Percentiles rank a stretch among this genome's conserved stretches.
Conservation (phyloP, 2,797 vertebrate species). For the Momotus momota region DNA sequence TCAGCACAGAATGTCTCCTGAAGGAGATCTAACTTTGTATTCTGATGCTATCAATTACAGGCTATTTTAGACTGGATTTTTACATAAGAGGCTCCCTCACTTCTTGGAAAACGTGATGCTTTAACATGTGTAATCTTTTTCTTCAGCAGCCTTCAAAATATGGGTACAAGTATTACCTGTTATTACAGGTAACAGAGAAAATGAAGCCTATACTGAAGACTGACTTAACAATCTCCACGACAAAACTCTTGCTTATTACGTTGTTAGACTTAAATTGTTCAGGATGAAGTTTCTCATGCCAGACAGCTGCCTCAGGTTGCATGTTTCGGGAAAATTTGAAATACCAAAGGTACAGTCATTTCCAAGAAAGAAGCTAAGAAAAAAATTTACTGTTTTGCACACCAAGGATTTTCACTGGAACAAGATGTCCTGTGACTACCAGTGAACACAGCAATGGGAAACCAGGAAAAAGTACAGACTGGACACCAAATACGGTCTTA, state of each 20-base stretch:
- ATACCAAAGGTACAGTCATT: neutral
- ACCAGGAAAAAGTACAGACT: neutral
- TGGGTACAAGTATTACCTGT: neutral
- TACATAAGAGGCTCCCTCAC: neutral
- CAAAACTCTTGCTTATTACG: neutral
- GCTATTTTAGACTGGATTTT: neutral
- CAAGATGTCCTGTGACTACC: neutral
- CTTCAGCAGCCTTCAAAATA: slow-evolving; percentile 1
- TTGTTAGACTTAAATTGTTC: slow-evolving; percentile 4
- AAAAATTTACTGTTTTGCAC: neutral
- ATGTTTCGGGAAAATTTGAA: neutral
- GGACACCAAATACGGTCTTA: neutral
- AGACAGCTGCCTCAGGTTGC: neutral
- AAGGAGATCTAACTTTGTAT: neutral
- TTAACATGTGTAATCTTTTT: neutral
- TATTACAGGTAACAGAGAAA: neutral
- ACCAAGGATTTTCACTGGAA: neutral
- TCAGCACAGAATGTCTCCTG: neutral
- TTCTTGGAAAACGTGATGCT: neutral
- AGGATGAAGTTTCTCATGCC: neutral
- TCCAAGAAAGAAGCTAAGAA: neutral
- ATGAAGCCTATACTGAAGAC: neutral
- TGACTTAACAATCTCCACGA: neutral
- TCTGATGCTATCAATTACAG: slow-evolving; percentile 2
- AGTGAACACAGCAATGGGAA: neutral